These are phyloP conservation scores for Myotis davidii DNA, from an alignment of 2,113 vertebrate species.

Conservation along the genomic window DNA sequence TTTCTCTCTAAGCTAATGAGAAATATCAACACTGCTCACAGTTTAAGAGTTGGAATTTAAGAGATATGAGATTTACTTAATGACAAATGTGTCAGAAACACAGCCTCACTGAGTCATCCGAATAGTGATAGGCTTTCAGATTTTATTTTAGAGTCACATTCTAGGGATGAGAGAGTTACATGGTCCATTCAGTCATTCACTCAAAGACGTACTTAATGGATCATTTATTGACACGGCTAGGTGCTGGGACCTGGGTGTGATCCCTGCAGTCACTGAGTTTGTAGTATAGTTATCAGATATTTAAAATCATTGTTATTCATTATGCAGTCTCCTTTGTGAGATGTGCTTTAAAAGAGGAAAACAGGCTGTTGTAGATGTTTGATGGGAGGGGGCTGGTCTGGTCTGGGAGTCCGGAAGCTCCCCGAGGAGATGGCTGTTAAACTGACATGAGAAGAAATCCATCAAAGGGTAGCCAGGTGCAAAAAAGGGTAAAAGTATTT, in stretches of 20 bases:
- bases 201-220: background rate
- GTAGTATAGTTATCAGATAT: background rate
- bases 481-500: background rate
- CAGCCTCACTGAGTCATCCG: background rate
- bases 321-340: background rate
- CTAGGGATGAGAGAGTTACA: background rate
- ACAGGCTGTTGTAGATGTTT: background rate
- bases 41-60: conserved; percentile 18
- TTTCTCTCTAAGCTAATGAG: background rate
- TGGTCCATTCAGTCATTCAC: background rate
- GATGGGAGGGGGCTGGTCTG: background rate
- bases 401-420: background rate
- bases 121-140: background rate
- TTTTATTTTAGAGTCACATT: conserved; percentile 22
- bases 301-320: background rate
- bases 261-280: background rate
- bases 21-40: background rate
- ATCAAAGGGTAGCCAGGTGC: background rate
- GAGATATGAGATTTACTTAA: background rate
- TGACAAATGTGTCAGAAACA: background rate
- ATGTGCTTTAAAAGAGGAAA: background rate
- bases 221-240: background rate
- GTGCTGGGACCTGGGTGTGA: background rate
- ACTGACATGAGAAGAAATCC: background rate
- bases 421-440: background rate